Conservation (phyloP, 2,888 invertebrate species). For the Xestia ashworthii region DNA sequence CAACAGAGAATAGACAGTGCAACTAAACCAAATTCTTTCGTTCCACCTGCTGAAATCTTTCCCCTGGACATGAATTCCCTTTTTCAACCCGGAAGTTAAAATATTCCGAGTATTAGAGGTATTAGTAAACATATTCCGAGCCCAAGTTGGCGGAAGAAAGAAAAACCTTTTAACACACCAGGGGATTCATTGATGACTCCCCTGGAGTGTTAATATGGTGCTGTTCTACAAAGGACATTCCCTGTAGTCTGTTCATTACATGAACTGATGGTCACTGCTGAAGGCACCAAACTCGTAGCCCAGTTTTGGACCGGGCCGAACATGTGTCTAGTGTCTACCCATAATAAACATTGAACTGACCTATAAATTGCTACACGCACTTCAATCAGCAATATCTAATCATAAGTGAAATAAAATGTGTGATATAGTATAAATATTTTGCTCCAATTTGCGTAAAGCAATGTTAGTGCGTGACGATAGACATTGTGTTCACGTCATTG, state of each 20-base stretch:
- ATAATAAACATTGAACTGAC: constrained; percentile 7
- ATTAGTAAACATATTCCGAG: not conserved
- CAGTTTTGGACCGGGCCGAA: not conserved
- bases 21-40: not conserved
- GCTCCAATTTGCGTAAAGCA: constrained; percentile 16
- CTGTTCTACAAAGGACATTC: not conserved
- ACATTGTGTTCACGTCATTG: constrained; percentile 2
- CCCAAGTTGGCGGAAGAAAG: not conserved
- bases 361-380: constrained; percentile 13
- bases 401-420: constrained; percentile 10
- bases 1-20: not conserved
- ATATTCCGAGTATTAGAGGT: too few species aligned
- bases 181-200: not conserved
- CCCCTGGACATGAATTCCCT: not conserved
- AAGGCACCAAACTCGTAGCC: not conserved
- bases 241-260: not conserved
- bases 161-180: too few species aligned
- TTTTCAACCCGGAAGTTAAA: not conserved
- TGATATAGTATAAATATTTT: constrained; percentile 24
- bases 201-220: not conserved
- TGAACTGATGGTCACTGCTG: not conserved
- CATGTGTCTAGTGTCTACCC: not conserved
- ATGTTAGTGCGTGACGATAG: constrained; percentile 11
- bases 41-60: not conserved
- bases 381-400: constrained; percentile 26